Evolutionary conservation across 2,113 vertebrate species (phyloP), one percentile per base, ranked within the genome.

Genomic region (Jacana jacana): DNA sequence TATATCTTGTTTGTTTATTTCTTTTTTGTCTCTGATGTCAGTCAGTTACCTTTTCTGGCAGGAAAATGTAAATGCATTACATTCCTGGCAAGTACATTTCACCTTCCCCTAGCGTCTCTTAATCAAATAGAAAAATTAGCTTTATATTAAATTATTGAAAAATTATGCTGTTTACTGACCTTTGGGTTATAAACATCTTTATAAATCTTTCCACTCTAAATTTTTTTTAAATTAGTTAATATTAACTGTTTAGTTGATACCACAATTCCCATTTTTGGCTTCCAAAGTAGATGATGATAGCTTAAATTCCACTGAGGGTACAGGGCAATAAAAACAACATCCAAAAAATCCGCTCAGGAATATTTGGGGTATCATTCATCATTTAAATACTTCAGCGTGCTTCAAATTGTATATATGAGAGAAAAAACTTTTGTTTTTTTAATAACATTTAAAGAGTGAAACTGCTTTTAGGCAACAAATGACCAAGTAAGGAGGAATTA

Each of bases 141-240:
- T 89, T 81, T 75, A 48, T 73, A 79, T 49, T 91, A 69, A 91
- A 54, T 92, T 72, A 90, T 63, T 94, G 46, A 93, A 96, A 96
- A 91, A 85, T 64, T 6, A 61, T 66, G 35, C 17, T 94, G 61
- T 65, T 82, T 79, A 75, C 57, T 82, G 80, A 92, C 60, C 89
- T 94, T 78, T 92, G 89, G 52, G 75, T 88, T 90, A 73, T 65
- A 84, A 95, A 58, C 10, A 66, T 69, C 11, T 90, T 58, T 85
- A 52, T 64, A 91, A 88, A 91, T 49, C 57, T 78, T 88, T 85
- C 44, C 19, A 17, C 7, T 70, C 31, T n/a, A 83, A 88, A 60
- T 58, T 84, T 84, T 12, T 76, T 91, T 55, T 49, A 81, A 91
- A 65, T 52, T 31, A 90, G 80, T 84, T 86, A 88, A 72, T 66